Conservation (phyloP, 2,113 vertebrate species). For the Herpailurus yagouaroundi region DNA sequence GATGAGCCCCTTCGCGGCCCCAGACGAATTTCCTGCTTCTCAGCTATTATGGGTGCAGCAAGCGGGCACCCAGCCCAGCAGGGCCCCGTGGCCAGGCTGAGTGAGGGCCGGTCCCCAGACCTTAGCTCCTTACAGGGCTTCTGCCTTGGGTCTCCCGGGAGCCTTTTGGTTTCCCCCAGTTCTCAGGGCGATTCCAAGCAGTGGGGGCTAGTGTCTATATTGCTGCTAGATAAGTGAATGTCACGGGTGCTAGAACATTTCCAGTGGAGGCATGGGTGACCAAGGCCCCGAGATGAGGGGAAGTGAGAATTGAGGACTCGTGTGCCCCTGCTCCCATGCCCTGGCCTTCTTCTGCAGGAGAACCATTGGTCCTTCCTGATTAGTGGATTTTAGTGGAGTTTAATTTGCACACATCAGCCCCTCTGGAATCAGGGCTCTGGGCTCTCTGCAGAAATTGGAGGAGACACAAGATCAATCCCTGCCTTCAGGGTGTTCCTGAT, state of each 20-base stretch:
- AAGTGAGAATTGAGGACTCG: not conserved
- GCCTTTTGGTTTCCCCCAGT: not conserved
- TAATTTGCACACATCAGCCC: not conserved
- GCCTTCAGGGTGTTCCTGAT: not conserved
- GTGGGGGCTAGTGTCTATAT: not conserved
- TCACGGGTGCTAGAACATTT: not conserved
- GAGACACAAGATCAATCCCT: not conserved
- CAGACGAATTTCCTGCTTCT: not conserved
- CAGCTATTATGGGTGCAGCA: not conserved
- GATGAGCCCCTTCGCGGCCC: not conserved
- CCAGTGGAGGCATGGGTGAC: not conserved
- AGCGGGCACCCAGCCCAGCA: not conserved
- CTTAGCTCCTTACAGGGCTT: not conserved
- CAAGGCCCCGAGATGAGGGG: not conserved
- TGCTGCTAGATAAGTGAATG: not conserved
- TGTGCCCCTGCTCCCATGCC: not conserved
- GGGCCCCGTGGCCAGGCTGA: not conserved
- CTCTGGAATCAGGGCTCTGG: not conserved
- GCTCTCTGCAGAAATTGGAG: not conserved
- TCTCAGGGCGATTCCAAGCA: not conserved
- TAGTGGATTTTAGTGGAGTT: not conserved
- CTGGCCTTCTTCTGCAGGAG: not conserved
- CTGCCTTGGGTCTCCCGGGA: not conserved
- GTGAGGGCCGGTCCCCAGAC: not conserved
- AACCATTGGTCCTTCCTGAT: not conserved